Evolutionary conservation across 2,797 vertebrate genomes (phyloP).

Genomic region (Epinephelus coioides): DNA sequence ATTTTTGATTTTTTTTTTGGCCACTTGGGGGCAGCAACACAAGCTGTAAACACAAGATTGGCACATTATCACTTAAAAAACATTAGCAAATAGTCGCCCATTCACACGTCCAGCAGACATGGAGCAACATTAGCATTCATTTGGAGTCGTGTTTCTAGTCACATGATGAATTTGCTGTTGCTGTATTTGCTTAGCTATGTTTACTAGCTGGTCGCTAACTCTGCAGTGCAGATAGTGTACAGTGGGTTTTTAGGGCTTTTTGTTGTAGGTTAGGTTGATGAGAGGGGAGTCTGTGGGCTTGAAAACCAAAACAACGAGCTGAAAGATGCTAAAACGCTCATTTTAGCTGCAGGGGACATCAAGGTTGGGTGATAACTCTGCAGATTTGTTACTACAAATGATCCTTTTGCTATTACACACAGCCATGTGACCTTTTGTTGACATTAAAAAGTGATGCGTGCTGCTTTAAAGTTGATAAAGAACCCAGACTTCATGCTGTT

Average conservation of each 20-base stretch:
- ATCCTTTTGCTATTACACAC: background rate
- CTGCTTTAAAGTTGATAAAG: slow-evolving; percentile 2
- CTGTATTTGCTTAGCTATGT: background rate
- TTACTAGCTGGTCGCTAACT: background rate
- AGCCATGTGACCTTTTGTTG: background rate
- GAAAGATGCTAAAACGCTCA: background rate
- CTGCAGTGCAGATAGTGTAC: background rate
- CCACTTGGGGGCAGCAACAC: background rate
- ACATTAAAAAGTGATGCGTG: background rate
- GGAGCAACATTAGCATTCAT: background rate
- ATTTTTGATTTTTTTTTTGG: background rate
- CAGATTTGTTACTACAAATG: background rate
- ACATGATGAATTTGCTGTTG: too few species aligned
- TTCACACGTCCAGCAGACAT: background rate
- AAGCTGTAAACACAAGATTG: too few species aligned
- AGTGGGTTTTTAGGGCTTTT: background rate
- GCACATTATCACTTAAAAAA: background rate
- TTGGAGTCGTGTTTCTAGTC: background rate
- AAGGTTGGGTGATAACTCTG: background rate
- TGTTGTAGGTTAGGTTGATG: background rate
- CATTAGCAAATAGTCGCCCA: background rate
- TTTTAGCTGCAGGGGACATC: background rate
- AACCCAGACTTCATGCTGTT: background rate
- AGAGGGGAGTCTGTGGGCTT: background rate
- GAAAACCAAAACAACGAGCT: background rate